Conservation (phyloP, 2,888 invertebrate species). For the Ophonus ardosiacus region DNA sequence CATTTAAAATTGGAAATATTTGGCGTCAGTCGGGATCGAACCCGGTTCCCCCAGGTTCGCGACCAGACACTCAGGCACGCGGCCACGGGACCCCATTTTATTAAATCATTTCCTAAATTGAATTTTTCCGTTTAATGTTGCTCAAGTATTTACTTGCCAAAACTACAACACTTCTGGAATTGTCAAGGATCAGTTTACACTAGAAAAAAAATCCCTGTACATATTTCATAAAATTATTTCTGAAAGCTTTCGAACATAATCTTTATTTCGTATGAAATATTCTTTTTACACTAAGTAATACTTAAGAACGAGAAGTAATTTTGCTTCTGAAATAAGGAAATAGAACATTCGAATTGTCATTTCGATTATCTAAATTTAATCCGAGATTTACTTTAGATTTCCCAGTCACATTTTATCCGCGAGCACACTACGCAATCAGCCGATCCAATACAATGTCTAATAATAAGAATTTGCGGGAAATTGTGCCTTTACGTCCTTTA, state of each 20-base stretch:
- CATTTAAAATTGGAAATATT: too few relatives aligned
- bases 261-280: neutral
- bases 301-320: neutral
- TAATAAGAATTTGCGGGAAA: neutral
- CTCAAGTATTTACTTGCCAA: too few relatives aligned
- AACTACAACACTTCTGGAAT: too few relatives aligned
- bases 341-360: constrained; percentile 13
- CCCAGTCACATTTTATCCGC: constrained; percentile 3
- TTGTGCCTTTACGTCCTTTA: neutral
- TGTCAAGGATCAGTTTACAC: too few relatives aligned
- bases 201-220: too few relatives aligned
- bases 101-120: too few relatives aligned
- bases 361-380: constrained; percentile 41
- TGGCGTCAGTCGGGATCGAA: too few relatives aligned
- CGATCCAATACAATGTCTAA: neutral
- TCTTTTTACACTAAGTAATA: neutral
- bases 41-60: too few relatives aligned
- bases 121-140: too few relatives aligned
- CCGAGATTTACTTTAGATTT: constrained; percentile 29
- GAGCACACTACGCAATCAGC: neutral
- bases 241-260: neutral
- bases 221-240: neutral
- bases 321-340: constrained; percentile 6
- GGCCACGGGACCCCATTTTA: too few relatives aligned
- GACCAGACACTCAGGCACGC: too few relatives aligned